Percentiles rank a stretch among this genome's conserved stretches.
phyloP scores from a whole-genome alignment of 2,888 invertebrate genomes.

The Colletes collaris region DNA sequence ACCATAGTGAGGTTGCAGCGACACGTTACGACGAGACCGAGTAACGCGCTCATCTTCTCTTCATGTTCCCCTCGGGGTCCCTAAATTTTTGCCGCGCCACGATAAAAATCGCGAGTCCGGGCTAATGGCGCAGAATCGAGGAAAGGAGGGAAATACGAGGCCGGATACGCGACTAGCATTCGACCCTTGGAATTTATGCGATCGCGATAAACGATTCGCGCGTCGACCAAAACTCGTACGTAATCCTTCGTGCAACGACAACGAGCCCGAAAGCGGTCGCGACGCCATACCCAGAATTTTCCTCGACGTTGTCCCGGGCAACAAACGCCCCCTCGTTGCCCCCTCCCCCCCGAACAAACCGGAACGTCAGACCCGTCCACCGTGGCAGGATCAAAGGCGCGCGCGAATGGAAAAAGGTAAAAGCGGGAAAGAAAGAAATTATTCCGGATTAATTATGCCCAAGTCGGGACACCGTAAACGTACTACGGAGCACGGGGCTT shows the following conservation, averaged over 20 bases:
- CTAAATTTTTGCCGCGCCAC: constrained; percentile 1
- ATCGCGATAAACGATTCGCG: constrained; percentile 17
- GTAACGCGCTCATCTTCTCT: background rate
- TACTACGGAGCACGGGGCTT: background rate
- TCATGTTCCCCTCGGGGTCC: background rate
- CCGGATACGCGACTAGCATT: constrained; percentile 7
- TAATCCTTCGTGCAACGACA: constrained; percentile 38
- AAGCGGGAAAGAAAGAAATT: constrained; percentile 51
- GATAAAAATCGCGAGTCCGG: constrained; percentile 13
- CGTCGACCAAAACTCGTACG: constrained; percentile 22
- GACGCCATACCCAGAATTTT: constrained; percentile 18
- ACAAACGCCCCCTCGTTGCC: constrained; percentile 11
- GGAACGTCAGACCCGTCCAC: constrained; percentile 16
- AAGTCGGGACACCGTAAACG: constrained; percentile 43
- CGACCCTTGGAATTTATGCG: constrained; percentile 29
- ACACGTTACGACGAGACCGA: no score
- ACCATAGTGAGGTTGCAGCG: no score
- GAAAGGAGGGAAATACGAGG: constrained; percentile 1
- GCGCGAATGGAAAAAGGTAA: constrained; percentile 29
- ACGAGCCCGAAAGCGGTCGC: constrained; percentile 7
- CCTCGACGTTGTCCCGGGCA: constrained; percentile 47
- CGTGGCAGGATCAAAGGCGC: constrained; percentile 49
- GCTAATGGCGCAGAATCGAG: constrained; percentile 10
- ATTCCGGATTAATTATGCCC: constrained; percentile 62
- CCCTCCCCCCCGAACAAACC: constrained; percentile 9